These are phyloP conservation scores for Arothron firmamentum DNA, from an alignment of 2,113 vertebrate genomes.

Conservation along the genomic window DNA sequence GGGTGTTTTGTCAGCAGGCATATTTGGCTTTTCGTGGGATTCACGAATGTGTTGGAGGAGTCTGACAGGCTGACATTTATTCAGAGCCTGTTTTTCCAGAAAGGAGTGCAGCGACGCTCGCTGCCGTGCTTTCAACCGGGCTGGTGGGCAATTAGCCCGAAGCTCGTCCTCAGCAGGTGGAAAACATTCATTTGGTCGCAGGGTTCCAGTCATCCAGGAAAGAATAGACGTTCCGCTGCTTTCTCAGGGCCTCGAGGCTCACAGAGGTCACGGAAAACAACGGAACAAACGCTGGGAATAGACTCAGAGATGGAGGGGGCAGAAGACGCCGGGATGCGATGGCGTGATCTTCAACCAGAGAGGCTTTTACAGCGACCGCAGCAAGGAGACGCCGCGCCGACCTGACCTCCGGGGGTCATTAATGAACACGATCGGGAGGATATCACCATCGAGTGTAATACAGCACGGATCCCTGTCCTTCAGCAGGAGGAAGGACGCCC, in stretches of 20 bases:
- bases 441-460: constrained; percentile 53
- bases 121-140: too few species aligned
- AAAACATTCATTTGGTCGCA: too few species aligned
- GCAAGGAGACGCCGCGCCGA: constrained; percentile 35
- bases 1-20: too few species aligned
- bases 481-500: constrained; percentile 48
- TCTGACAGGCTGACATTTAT: too few species aligned
- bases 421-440: constrained; percentile 41
- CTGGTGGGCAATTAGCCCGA: too few species aligned
- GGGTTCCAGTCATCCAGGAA: too few species aligned
- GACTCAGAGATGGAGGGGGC: constrained; percentile 12
- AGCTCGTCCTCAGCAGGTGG: too few species aligned
- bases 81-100: too few species aligned
- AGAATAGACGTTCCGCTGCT: too few species aligned
- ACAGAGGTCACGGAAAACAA: neutral
- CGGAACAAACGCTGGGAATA: constrained; percentile 10
- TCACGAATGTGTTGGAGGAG: too few species aligned
- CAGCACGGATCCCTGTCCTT: constrained; percentile 48
- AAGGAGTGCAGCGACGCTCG: too few species aligned
- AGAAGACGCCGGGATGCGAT: neutral
- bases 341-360: constrained; percentile 13
- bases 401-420: constrained; percentile 52
- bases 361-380: constrained; percentile 29
- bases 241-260: neutral
- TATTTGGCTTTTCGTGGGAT: too few species aligned